These are phyloP conservation scores for Zoroaster sp. DNA, from an alignment of 53 echinoderm and acorn worm genomes.

Conservation along the genomic window DNA sequence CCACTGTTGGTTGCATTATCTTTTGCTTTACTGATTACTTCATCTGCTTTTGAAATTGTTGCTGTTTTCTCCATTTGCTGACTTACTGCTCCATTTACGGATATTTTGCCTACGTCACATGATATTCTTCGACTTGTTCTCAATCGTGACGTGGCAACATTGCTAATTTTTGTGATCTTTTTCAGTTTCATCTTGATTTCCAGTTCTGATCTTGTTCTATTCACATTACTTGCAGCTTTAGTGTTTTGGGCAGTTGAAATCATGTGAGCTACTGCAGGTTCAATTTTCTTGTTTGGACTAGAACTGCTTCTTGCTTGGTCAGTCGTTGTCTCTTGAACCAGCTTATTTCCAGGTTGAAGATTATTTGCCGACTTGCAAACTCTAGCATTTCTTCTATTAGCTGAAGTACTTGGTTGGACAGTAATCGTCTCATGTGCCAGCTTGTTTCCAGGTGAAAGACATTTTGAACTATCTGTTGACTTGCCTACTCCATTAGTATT, in stretches of 20 bases:
- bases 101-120: not conserved
- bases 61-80: not conserved
- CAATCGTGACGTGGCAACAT: no score
- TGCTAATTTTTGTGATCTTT: not conserved
- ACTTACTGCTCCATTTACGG: not conserved
- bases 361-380: not conserved
- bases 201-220: not conserved
- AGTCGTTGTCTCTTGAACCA: not conserved
- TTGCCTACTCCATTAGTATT: not conserved
- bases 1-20: not conserved
- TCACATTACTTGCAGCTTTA: not conserved
- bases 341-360: not conserved
- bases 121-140: not conserved
- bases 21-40: not conserved
- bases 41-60: not conserved
- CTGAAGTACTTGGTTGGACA: not conserved
- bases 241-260: not conserved
- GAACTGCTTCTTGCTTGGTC: not conserved
- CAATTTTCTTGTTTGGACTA: not conserved
- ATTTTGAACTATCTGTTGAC: not conserved
- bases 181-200: not conserved
- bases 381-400: not conserved
- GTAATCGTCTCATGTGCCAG: no score
- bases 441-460: no score
- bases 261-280: not conserved